Evolutionary conservation across 2,797 vertebrate species (phyloP).

Genomic region (Spinus pinus): DNA sequence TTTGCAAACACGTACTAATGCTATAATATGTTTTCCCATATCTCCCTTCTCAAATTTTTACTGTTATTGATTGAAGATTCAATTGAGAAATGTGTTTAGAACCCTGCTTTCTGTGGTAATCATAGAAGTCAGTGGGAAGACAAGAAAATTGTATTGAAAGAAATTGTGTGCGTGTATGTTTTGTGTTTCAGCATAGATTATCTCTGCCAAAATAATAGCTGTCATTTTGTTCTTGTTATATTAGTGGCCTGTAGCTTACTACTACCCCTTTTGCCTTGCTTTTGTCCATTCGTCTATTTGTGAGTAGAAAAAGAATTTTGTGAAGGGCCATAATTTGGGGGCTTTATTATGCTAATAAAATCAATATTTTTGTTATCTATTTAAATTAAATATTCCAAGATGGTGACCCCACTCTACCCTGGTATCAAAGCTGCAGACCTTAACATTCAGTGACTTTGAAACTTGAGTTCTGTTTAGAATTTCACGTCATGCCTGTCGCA

Average conservation of each 20-base stretch:
- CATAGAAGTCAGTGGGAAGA: slow-evolving; percentile 85
- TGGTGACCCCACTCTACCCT: slow-evolving; percentile 52
- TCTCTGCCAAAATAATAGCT: slow-evolving; percentile 83
- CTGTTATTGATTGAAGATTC: slow-evolving; percentile 81
- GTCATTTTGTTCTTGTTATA: slow-evolving; percentile 79
- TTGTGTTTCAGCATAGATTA: slow-evolving; percentile 84
- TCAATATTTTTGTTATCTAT: slow-evolving; percentile 70
- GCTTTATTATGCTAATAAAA: slow-evolving; percentile 68
- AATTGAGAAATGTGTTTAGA: slow-evolving; percentile 83
- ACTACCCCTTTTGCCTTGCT: slow-evolving; percentile 65
- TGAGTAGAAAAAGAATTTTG: slow-evolving; percentile 48
- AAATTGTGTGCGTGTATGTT: slow-evolving; percentile 77
- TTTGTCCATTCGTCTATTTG: slow-evolving; percentile 64
- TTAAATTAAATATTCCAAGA: slow-evolving; percentile 67
- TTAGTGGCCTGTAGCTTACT: slow-evolving; percentile 77
- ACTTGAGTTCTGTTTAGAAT: slow-evolving; percentile 81
- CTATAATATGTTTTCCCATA: slow-evolving; percentile 73
- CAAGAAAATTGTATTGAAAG: slow-evolving; percentile 84
- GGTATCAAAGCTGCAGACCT: slow-evolving; percentile 55
- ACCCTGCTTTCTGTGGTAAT: slow-evolving; percentile 80
- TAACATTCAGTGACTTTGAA: slow-evolving; percentile 81
- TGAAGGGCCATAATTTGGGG: slow-evolving; percentile 68
- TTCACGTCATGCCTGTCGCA: slow-evolving; percentile 77
- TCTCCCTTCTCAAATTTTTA: slow-evolving; percentile 73
- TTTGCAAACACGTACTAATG: slow-evolving; percentile 76